phyloP scores from a whole-genome alignment of 2,797 vertebrate species.

The Cossypha heuglini region DNA sequence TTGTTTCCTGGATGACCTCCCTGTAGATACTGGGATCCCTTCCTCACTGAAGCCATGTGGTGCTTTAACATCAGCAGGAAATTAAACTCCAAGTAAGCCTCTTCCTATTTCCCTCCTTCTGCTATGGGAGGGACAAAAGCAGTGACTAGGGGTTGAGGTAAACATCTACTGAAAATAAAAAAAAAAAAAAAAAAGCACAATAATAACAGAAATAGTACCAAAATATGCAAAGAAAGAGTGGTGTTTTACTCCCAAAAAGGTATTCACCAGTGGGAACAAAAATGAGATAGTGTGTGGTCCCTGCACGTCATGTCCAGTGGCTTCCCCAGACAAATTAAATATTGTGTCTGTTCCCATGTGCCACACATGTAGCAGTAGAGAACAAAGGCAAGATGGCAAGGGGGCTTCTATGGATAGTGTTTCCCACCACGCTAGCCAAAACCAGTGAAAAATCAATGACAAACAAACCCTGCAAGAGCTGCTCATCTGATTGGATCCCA shows the following conservation, averaged over 20 bases:
- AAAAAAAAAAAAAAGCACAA: neutral
- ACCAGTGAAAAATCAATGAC: neutral
- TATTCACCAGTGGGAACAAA: neutral
- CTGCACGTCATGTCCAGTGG: neutral
- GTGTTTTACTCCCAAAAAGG: neutral
- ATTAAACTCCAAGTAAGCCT: neutral
- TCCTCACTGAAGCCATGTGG: neutral
- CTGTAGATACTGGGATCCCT: neutral
- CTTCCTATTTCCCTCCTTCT: no score
- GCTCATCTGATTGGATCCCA: fast-evolving
- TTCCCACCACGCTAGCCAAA: neutral
- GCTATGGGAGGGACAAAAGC: neutral
- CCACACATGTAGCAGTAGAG: no score
- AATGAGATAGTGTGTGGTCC: fast-evolving
- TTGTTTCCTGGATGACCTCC: neutral
- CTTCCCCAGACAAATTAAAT: neutral
- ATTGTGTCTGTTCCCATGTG: neutral
- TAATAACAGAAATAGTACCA: neutral
- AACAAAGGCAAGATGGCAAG: neutral
- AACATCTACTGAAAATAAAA: neutral
- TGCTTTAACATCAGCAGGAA: neutral
- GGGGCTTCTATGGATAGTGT: neutral
- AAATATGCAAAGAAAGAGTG: neutral
- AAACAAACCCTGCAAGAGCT: neutral
- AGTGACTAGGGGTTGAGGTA: neutral